Percentiles rank a stretch among this genome's conserved stretches.
Evolutionary conservation across 2,113 vertebrate species (phyloP).

Genomic region (Pteronura brasiliensis): DNA sequence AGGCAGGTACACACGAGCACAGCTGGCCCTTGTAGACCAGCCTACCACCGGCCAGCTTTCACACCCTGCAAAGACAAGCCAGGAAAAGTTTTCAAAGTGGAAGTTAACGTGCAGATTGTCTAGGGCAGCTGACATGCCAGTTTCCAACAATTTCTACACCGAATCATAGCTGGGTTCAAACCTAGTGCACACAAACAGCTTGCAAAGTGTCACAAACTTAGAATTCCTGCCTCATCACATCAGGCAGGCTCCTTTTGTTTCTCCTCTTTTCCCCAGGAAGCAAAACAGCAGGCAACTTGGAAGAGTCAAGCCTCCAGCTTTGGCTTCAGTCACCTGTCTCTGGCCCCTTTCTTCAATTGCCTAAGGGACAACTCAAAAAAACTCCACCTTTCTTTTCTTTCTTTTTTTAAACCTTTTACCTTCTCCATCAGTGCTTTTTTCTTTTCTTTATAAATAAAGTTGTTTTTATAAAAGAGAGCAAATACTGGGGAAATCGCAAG

Average conservation of each 20-base stretch:
- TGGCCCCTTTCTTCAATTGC: conserved; percentile 14
- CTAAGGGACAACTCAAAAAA: conserved; percentile 35
- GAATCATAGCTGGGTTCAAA: conserved; percentile 68
- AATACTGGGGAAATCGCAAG: conserved; percentile 8
- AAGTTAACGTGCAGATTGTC: conserved; percentile 46
- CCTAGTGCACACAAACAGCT: conserved; percentile 59
- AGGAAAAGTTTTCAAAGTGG: conserved; percentile 60
- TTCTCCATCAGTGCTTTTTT: conserved; percentile 18
- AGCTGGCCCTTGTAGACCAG: conserved; percentile 26
- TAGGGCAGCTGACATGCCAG: conserved; percentile 27
- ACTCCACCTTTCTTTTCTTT: not conserved
- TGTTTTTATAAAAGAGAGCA: conserved; percentile 17
- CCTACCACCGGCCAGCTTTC: conserved; percentile 32
- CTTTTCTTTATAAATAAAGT: conserved; percentile 7
- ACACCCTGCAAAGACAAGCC: conserved; percentile 32
- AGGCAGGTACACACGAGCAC: conserved; percentile 2
- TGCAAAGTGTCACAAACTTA: conserved; percentile 30
- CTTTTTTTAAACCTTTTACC: not conserved
- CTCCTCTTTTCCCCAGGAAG: conserved; percentile 19
- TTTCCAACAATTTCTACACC: conserved; percentile 2
- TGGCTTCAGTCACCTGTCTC: conserved; percentile 11
- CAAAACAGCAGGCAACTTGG: conserved; percentile 35
- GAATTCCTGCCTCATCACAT: conserved; percentile 45
- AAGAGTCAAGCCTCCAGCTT: conserved; percentile 31
- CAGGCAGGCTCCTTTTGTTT: not conserved